A percentile compares a stretch with the other conserved stretches of the same genome.
Conservation (phyloP, 2,113 vertebrate genomes). For the Papio anubis region DNA sequence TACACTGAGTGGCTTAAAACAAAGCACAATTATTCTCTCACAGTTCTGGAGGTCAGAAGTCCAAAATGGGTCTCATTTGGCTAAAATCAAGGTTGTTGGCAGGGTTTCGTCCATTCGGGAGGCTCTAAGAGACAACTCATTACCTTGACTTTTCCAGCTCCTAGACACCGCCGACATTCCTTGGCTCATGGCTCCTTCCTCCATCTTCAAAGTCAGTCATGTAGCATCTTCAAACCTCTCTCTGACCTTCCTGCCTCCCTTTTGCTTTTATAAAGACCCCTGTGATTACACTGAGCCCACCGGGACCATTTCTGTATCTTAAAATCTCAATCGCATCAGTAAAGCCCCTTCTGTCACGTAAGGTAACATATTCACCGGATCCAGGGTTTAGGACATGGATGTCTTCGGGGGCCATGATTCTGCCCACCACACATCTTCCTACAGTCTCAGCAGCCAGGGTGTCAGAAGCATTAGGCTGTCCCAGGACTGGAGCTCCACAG, state of each 20-base stretch:
- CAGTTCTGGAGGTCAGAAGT: neutral
- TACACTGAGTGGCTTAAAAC: neutral
- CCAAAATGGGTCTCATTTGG: neutral
- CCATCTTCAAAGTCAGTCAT: neutral
- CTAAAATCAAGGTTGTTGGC: neutral
- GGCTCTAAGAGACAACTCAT: neutral
- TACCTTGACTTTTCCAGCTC: neutral
- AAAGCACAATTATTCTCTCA: neutral
- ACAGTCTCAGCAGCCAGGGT: neutral
- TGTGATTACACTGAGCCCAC: neutral
- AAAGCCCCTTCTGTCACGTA: neutral
- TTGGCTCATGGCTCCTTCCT: neutral
- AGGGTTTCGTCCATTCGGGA: neutral
- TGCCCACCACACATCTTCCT: too few relatives aligned
- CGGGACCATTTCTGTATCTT: neutral
- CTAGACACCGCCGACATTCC: neutral
- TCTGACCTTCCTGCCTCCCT: neutral
- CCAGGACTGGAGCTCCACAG: neutral
- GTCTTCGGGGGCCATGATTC: neutral
- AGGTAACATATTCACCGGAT: neutral
- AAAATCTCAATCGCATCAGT: neutral
- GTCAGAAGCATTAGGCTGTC: neutral
- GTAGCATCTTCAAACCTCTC: neutral
- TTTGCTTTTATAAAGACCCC: neutral
- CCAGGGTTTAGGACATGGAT: neutral